phyloP scores from a whole-genome alignment of 2,888 invertebrate species.

The Creontiades dilutus region DNA sequence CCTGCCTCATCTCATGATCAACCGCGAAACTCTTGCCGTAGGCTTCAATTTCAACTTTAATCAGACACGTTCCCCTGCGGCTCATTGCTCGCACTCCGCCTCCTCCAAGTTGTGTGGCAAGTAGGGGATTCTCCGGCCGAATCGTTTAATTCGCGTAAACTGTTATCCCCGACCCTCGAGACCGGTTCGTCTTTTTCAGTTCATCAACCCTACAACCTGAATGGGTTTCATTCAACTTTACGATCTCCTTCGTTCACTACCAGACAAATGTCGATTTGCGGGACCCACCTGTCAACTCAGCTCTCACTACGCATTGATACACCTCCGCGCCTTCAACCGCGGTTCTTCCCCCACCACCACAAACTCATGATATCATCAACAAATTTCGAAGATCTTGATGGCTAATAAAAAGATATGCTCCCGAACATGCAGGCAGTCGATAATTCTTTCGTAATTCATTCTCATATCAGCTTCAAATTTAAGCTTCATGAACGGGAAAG shows the following conservation, averaged over 20 bases:
- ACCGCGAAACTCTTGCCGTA: background rate
- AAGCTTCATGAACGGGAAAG: too few relatives aligned
- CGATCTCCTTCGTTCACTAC: background rate
- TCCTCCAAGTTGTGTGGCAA: background rate
- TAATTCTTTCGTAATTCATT: too few relatives aligned
- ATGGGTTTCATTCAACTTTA: conserved; percentile 35
- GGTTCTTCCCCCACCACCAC: too few relatives aligned
- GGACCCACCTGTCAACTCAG: background rate
- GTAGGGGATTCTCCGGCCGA: background rate
- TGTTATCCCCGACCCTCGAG: background rate
- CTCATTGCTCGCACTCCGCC: background rate
- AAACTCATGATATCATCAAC: too few relatives aligned
- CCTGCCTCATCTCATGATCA: background rate
- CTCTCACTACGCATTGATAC: too few relatives aligned
- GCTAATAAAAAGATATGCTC: too few relatives aligned
- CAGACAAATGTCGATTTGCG: background rate
- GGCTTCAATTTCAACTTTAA: background rate
- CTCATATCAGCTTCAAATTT: too few relatives aligned
- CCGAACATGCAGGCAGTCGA: too few relatives aligned
- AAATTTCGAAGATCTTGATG: too few relatives aligned
- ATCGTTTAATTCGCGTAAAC: conserved; percentile 27
- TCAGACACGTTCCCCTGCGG: background rate
- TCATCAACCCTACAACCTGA: conserved; percentile 38
- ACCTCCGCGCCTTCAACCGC: too few relatives aligned
- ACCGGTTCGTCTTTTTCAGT: conserved; percentile 47